These are phyloP conservation scores for Matsumyia berberina DNA, from an alignment of 2,888 invertebrate genomes.

Conservation along the genomic window DNA sequence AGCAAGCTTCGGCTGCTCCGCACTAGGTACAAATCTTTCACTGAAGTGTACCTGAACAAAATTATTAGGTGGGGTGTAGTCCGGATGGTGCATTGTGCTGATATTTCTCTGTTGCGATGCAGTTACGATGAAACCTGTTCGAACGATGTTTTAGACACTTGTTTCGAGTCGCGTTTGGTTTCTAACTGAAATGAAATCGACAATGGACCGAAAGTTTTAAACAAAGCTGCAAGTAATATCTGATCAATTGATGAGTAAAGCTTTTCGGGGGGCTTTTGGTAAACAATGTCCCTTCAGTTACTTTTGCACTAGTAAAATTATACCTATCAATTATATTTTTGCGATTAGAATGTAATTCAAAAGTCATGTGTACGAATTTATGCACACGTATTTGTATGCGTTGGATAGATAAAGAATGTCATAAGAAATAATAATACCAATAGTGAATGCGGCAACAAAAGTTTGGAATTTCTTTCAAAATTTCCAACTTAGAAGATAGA, in stretches of 20 bases:
- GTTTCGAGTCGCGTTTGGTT: conserved; percentile 38
- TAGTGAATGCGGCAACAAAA: no score
- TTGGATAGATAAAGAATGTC: not conserved
- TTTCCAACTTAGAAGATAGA: no score
- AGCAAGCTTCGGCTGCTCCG: conserved; percentile 72
- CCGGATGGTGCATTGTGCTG: conserved; percentile 60
- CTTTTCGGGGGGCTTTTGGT: conserved; percentile 22
- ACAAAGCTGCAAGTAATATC: conserved; percentile 38
- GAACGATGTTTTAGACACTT: conserved; percentile 17
- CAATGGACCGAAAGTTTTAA: conserved; percentile 43
- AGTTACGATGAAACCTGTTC: conserved; percentile 33
- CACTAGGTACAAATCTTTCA: conserved; percentile 34
- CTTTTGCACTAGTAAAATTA: not conserved
- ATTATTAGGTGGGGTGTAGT: conserved; percentile 50
- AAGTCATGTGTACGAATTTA: not conserved
- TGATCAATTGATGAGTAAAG: conserved; percentile 26
- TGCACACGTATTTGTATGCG: not conserved
- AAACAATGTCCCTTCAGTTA: not conserved
- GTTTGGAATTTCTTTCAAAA: no score
- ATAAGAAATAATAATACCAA: no score
- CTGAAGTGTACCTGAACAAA: conserved; percentile 71
- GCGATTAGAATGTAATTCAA: conserved; percentile 4
- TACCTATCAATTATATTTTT: not conserved
- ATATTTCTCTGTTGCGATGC: not conserved
- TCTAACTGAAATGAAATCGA: conserved; percentile 48